Percentiles rank a stretch among this genome's conserved stretches.
Conservation (phyloP, 2,797 vertebrate species). For the Melanotaenia pygmaea region DNA sequence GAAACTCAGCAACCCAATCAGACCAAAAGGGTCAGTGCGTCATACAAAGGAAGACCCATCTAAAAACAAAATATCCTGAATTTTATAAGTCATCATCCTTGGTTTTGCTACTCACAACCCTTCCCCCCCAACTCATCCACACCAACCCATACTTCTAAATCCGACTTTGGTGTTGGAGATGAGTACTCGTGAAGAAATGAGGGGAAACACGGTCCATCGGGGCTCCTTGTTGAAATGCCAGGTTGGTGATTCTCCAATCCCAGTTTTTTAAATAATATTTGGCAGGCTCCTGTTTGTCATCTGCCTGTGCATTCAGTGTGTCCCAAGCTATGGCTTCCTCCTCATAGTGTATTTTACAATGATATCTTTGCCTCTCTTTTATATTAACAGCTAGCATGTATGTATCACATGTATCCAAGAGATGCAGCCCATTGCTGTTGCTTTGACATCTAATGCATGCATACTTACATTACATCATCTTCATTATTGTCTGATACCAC, state of each 20-base stretch:
- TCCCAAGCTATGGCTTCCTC: constrained; percentile 93
- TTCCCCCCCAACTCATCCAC: constrained; percentile 22
- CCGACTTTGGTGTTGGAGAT: constrained; percentile 84
- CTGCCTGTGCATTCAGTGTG: constrained; percentile 98
- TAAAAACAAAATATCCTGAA: constrained; percentile 8
- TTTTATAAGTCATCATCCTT: constrained; percentile 24
- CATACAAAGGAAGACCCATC: constrained; percentile 21
- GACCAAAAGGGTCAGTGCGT: constrained; percentile 4
- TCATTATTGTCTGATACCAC: constrained; percentile 3
- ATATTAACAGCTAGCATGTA: constrained; percentile 44
- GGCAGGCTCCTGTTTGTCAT: constrained; percentile 88
- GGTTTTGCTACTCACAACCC: background rate
- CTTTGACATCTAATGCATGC: constrained; percentile 41
- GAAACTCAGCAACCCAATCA: constrained; percentile 17
- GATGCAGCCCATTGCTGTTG: background rate
- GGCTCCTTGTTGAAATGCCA: constrained; percentile 92
- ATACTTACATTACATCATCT: constrained; percentile 1
- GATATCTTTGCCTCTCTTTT: constrained; percentile 89
- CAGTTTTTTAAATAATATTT: constrained; percentile 78
- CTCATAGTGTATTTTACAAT: constrained; percentile 95
- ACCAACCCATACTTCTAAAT: constrained; percentile 35
- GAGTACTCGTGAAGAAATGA: constrained; percentile 88
- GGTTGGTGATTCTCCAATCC: constrained; percentile 96
- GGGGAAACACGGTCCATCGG: constrained; percentile 80
- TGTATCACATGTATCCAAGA: constrained; percentile 1